Percentiles rank a stretch among this genome's conserved stretches.
Conservation (phyloP, 2,888 invertebrate genomes). For the Philaethria dido region DNA sequence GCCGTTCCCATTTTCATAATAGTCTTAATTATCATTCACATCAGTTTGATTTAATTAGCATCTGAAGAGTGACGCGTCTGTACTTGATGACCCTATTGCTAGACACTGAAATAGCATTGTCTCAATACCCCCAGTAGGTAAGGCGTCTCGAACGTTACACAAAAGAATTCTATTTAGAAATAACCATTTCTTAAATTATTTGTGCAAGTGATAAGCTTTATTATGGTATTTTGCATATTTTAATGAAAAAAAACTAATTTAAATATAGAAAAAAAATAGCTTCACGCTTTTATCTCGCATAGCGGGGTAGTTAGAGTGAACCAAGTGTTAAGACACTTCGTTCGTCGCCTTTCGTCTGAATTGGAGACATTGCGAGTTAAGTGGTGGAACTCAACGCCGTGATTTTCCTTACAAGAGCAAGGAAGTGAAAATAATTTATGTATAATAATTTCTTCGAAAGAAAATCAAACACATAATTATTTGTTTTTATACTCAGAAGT, state of each 20-base stretch:
- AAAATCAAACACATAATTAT: no score
- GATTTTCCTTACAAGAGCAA: no score
- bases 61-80: constrained; percentile 12
- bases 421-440: no score
- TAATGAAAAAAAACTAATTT: not conserved
- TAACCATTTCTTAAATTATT: constrained; percentile 10
- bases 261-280: no score
- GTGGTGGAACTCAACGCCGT: no score
- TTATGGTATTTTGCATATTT: not conserved
- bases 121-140: not conserved
- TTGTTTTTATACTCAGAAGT: no score
- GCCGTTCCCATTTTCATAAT: constrained; percentile 9
- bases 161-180: constrained; percentile 6
- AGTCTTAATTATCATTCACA: constrained; percentile 19
- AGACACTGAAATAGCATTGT: constrained; percentile 4
- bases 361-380: no score
- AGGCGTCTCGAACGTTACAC: not conserved
- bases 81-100: constrained; percentile 22
- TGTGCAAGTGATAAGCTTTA: constrained; percentile 1
- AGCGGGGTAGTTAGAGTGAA: no score
- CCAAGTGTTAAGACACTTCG: no score
- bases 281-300: no score
- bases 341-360: no score
- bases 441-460: no score
- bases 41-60: constrained; percentile 21